Conservation (phyloP, 2,797 vertebrate species). For the Tachyglossus aculeatus region DNA sequence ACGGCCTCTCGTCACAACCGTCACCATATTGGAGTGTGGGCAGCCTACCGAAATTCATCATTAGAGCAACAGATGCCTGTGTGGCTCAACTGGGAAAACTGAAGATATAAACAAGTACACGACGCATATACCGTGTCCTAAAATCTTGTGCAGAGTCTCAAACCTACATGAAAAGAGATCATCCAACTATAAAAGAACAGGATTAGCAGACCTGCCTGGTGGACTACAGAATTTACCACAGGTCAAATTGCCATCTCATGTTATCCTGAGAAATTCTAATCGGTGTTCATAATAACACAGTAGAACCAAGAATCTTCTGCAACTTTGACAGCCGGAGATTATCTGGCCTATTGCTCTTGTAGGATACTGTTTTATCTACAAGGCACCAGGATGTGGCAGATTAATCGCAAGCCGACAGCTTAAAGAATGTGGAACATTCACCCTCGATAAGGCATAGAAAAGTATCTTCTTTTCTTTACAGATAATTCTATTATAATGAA, state of each 20-base stretch:
- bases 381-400: not conserved
- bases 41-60: too few relatives aligned
- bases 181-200: not conserved
- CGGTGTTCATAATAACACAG: not conserved
- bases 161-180: not conserved
- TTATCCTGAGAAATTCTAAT: not conserved
- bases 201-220: not conserved
- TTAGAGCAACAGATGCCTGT: not conserved
- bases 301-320: not conserved
- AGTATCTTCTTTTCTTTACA: too few relatives aligned
- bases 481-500: too few relatives aligned
- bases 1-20: too few relatives aligned
- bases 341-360: not conserved
- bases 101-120: not conserved
- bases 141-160: not conserved
- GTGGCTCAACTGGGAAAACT: not conserved
- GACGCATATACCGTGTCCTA: not conserved
- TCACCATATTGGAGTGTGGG: too few relatives aligned
- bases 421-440: not conserved
- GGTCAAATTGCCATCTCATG: not conserved
- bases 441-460: not conserved
- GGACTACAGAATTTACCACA: not conserved
- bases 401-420: not conserved
- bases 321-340: not conserved
- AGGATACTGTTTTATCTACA: not conserved